Evolutionary conservation across 2,797 vertebrate genomes (phyloP), one percentile per base, ranked within the genome.

Genomic region (Melopsittacus undulatus): DNA sequence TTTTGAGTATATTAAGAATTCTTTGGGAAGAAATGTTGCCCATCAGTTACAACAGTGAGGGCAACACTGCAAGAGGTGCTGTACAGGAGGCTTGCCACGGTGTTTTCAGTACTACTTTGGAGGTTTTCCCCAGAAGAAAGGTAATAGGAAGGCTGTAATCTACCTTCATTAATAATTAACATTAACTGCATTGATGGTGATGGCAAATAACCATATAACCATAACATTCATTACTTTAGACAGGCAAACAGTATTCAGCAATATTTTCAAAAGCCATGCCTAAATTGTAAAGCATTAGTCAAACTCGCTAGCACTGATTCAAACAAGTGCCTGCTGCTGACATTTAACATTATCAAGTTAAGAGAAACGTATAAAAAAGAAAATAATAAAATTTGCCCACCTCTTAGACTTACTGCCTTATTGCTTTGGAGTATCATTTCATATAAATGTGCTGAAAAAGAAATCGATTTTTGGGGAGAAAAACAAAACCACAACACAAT

Each of bases 401-500:
- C 6, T 89, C 21, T 73, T n/a, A 83, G 22, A 40, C 5, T 72
- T 62, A 34, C 5, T 73, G 2, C 20, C 20, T 51, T 84, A 29
- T 5, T 74, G 9, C 9, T 73, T 73, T 59, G 14, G 13, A 62
- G 7, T 43, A 62, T 16, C 4, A 0, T 63, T 83, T 75, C 38
- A 32, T 82, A 51, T 2, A 56, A 61, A 48, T 18, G 2, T 23
- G 5, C 20, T 48, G 30, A 34, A 83, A 73, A 48, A 85, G 46
- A 36, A 11, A 1, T 3, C 6, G 10, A 52, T 68, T 63, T 80
- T 2, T 2, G 1, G 4, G 4, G 13, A 17, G 7, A 69, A 62
- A 26, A 66, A 5, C 2, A 6, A 8, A 67, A 46, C 66, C 18
- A 15, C 15, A 12, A 7, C 15, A 7, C 1, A 2, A 3, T 3